Evolutionary conservation across 2,888 invertebrate species (phyloP).

Genomic region (Matsumyia berberina): DNA sequence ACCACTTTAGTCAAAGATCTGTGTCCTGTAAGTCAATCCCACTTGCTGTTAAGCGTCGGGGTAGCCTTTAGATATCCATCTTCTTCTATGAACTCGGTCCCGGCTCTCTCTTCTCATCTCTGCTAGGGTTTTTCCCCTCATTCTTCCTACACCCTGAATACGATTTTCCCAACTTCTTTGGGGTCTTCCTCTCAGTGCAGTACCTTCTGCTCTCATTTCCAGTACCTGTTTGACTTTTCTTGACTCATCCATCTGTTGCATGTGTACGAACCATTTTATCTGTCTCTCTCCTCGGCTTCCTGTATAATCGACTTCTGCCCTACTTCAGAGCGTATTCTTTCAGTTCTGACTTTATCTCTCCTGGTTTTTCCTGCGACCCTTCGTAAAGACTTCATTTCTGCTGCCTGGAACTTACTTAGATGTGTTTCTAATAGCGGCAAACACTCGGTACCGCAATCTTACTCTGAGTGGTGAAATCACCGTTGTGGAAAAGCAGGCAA

Average conservation of each 20-base stretch:
- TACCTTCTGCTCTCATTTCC: too few species aligned
- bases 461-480: too few species aligned
- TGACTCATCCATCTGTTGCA: too few species aligned
- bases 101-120: slow-evolving; percentile 3
- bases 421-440: background rate
- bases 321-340: slow-evolving; percentile 5
- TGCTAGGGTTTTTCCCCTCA: background rate
- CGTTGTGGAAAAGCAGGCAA: too few species aligned
- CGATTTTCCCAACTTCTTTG: background rate
- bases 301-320: too few species aligned
- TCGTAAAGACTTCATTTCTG: background rate
- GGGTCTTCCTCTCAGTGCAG: background rate
- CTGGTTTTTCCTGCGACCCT: slow-evolving; percentile 1
- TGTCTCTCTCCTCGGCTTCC: background rate
- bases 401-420: slow-evolving; percentile 1
- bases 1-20: too few species aligned
- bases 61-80: too few species aligned
- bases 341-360: slow-evolving; percentile 3
- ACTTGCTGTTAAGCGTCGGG: too few species aligned
- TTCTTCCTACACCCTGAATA: background rate
- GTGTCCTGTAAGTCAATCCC: too few species aligned
- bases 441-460: slow-evolving; percentile 1
- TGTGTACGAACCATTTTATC: background rate
- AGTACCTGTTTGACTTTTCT: slow-evolving; percentile 1
- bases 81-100: background rate